phyloP scores from a whole-genome alignment of 2,113 vertebrate genomes.

The Trogon melanurus region DNA sequence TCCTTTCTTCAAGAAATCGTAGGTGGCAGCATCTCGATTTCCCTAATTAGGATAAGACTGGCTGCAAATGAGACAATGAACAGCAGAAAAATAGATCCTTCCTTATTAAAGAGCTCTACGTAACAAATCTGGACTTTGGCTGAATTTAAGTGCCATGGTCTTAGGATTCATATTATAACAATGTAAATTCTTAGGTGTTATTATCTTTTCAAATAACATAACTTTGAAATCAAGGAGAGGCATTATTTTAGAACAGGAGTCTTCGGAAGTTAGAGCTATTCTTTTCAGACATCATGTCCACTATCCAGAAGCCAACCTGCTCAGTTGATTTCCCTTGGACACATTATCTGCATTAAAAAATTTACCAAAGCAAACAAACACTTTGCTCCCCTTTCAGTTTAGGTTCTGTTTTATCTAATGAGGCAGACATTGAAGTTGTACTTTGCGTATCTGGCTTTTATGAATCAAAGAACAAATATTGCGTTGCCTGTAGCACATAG shows the following conservation, averaged over 20 bases:
- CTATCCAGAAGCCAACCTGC: background rate
- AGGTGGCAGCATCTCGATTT: background rate
- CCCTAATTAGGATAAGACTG: background rate
- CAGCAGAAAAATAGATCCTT: background rate
- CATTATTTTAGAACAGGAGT: background rate
- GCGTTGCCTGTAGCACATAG: background rate
- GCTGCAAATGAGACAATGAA: background rate
- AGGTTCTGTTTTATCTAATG: background rate
- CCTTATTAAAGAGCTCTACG: background rate
- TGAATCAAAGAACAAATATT: conserved; percentile 8
- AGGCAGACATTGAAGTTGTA: background rate
- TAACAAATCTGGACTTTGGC: background rate
- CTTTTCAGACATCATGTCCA: background rate
- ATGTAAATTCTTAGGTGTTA: background rate
- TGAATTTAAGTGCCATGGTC: background rate
- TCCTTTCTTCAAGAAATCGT: background rate
- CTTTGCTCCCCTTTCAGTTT: background rate
- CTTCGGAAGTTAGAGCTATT: background rate
- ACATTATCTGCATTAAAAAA: background rate
- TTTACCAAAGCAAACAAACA: background rate
- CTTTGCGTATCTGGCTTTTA: conserved; percentile 4
- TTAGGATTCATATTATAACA: background rate
- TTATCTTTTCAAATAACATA: background rate
- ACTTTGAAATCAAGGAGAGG: background rate
- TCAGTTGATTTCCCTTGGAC: background rate